Evolutionary conservation across 2,797 vertebrate genomes (phyloP).

Genomic region (Myoxocephalus aenaeus): DNA sequence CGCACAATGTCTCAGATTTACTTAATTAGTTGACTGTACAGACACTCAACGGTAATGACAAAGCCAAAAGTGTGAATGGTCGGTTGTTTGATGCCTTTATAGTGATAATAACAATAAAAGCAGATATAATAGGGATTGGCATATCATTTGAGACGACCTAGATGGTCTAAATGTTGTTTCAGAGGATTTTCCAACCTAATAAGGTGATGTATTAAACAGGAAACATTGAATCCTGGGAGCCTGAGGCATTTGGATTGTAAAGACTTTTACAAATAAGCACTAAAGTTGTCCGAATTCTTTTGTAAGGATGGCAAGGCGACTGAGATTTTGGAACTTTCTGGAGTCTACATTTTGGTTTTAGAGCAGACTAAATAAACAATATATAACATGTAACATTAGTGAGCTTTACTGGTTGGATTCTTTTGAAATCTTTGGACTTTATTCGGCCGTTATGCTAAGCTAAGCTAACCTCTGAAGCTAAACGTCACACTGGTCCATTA

Average conservation of each 20-base stretch:
- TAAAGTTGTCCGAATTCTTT: background rate
- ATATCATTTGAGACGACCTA: background rate
- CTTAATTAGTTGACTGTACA: constrained; percentile 28
- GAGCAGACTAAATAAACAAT: background rate
- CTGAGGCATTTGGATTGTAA: too few species aligned
- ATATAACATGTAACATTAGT: background rate
- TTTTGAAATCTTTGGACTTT: too few species aligned
- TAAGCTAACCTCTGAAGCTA: too few species aligned
- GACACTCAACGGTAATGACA: background rate
- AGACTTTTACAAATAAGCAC: too few species aligned
- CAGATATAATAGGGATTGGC: background rate
- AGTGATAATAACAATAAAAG: background rate
- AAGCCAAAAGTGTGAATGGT: background rate
- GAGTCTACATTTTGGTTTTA: background rate
- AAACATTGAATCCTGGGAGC: background rate
- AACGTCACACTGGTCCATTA: too few species aligned
- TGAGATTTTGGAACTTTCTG: background rate
- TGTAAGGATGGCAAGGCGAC: too few species aligned
- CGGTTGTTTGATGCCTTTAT: background rate
- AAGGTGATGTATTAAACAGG: background rate
- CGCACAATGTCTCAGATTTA: constrained; percentile 10
- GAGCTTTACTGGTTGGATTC: background rate
- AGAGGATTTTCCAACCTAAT: background rate
- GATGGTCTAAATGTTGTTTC: background rate
- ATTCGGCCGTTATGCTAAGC: background rate